Evolutionary conservation across 2,888 invertebrate species (phyloP).

Genomic region (Torymus aiolomorphi): DNA sequence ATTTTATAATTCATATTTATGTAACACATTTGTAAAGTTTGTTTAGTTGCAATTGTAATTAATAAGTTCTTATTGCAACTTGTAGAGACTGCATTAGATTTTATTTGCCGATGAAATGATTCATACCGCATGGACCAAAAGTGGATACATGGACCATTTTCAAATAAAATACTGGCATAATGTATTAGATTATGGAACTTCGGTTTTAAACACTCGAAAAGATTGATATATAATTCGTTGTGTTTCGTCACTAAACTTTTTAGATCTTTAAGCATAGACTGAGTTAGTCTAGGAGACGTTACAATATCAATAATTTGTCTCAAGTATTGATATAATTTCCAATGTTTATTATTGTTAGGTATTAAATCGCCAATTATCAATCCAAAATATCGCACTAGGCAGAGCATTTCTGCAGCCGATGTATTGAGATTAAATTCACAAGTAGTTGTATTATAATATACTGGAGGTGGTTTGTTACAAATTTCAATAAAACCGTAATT

Average conservation of each 20-base stretch:
- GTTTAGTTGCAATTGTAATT: conserved; percentile 4
- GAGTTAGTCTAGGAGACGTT: too few relatives aligned
- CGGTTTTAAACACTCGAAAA: too few relatives aligned
- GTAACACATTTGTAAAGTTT: neutral
- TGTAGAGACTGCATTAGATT: neutral
- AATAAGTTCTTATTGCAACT: conserved; percentile 10
- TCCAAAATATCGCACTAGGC: too few relatives aligned
- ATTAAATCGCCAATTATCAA: too few relatives aligned
- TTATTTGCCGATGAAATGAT: conserved; percentile 3
- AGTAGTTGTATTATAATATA: neutral
- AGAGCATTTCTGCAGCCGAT: neutral
- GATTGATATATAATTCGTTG: neutral
- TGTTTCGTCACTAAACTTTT: neutral
- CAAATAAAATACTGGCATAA: too few relatives aligned
- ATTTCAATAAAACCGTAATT: conserved; percentile 2
- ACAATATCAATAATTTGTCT: conserved; percentile 7
- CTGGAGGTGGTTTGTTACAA: conserved; percentile 3
- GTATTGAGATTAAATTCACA: neutral
- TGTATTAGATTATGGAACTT: too few relatives aligned
- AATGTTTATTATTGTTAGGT: too few relatives aligned
- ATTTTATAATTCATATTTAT: neutral
- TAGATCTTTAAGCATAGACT: neutral
- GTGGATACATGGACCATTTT: too few relatives aligned
- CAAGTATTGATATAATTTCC: too few relatives aligned
- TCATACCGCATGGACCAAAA: conserved; percentile 6